Percentiles rank a stretch among this genome's conserved stretches.
phyloP scores from a whole-genome alignment of 2,113 vertebrate species.

The Synodontis membranacea region DNA sequence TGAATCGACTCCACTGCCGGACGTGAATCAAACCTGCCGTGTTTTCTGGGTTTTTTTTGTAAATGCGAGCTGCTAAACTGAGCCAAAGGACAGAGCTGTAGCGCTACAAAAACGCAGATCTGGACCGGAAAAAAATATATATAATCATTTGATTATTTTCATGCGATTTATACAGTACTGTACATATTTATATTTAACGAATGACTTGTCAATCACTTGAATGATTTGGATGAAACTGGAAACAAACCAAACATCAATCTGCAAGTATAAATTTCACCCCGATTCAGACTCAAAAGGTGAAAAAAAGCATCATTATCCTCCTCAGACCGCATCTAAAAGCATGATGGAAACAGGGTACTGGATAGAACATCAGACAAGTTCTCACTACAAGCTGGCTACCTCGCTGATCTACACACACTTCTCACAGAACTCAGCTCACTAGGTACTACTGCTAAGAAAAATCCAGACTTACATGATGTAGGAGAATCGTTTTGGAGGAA shows the following conservation, averaged over 20 bases:
- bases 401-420: not conserved
- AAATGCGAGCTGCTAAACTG: not conserved
- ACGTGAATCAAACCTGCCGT: not conserved
- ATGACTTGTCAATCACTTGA: too few relatives aligned
- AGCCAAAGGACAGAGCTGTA: not conserved
- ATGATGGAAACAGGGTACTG: not conserved
- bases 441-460: constrained; percentile 57
- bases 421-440: not conserved
- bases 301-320: not conserved
- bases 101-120: too few relatives aligned
- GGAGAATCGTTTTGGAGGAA: constrained; percentile 59
- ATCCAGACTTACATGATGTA: constrained; percentile 67
- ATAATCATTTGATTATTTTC: too few relatives aligned
- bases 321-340: not conserved
- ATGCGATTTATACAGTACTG: not conserved
- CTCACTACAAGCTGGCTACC: not conserved
- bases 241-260: not conserved
- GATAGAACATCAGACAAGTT: not conserved
- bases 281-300: too few relatives aligned
- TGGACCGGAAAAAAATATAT: not conserved
- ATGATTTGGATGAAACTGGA: not conserved
- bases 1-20: not conserved
- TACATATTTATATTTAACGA: too few relatives aligned
- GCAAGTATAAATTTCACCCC: not conserved
- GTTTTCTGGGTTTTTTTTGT: too few relatives aligned